A percentile compares a stretch with the other conserved stretches of the same genome.
Conservation (phyloP, 2,888 invertebrate genomes). For the Lumbricus terrestris region DNA sequence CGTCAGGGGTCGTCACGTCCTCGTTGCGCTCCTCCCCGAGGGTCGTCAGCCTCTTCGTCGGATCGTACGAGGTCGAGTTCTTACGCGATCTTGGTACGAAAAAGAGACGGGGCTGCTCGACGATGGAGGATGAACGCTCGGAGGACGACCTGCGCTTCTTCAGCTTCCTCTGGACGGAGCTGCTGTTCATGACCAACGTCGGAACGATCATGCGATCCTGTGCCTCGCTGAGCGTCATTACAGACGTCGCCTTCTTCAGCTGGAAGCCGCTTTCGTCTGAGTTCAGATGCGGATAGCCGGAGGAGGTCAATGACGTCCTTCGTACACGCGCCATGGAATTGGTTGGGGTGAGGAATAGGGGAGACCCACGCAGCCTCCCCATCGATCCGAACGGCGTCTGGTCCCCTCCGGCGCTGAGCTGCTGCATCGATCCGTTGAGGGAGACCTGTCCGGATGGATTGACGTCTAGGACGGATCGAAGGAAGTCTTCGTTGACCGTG, state of each 20-base stretch:
- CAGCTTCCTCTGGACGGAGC: background rate
- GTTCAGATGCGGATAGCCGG: background rate
- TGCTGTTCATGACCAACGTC: background rate
- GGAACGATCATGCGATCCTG: background rate
- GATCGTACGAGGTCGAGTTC: background rate
- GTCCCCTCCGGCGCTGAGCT: background rate
- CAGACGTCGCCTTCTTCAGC: conserved; percentile 9
- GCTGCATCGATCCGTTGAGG: conserved; percentile 3
- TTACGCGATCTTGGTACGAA: background rate
- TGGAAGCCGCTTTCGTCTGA: conserved; percentile 6
- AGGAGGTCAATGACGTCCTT: background rate
- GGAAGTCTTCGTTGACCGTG: background rate
- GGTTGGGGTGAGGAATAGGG: background rate
- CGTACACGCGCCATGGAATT: background rate
- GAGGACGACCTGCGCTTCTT: background rate
- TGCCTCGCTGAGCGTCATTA: background rate
- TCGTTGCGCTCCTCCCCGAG: background rate
- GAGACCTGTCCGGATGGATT: background rate
- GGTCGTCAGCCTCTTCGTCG: background rate
- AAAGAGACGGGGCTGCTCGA: background rate
- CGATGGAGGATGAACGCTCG: background rate
- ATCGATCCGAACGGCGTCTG: background rate
- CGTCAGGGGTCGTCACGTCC: background rate
- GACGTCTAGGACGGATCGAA: background rate
- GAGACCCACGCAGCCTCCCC: background rate